These are phyloP conservation scores for Danio jaintianensis DNA, from an alignment of 2,797 vertebrate genomes.

Conservation along the genomic window DNA sequence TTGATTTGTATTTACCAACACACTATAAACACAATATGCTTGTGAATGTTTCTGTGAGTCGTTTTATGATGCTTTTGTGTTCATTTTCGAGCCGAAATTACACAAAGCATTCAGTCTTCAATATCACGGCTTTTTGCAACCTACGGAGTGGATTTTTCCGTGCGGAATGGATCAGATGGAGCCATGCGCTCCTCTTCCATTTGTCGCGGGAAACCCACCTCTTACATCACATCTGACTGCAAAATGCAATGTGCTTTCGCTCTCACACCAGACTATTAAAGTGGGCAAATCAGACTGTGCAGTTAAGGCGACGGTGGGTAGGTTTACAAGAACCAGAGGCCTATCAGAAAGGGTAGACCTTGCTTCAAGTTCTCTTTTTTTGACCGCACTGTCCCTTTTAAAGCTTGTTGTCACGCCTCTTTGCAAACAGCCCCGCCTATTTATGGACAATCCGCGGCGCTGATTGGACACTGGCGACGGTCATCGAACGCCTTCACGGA, in stretches of 20 bases:
- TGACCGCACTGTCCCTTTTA: constrained; percentile 79
- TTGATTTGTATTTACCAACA: background rate
- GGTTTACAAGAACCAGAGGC: constrained; percentile 67
- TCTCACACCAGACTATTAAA: constrained; percentile 74
- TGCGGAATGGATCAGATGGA: constrained; percentile 72
- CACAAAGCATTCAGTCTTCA: constrained; percentile 76
- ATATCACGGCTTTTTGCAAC: constrained; percentile 47
- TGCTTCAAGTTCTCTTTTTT: constrained; percentile 71
- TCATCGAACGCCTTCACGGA: constrained; percentile 57
- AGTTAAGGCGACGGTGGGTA: constrained; percentile 49
- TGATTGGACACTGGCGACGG: constrained; percentile 65
- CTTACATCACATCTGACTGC: constrained; percentile 52
- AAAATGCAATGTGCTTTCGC: constrained; percentile 49
- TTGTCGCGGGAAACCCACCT: constrained; percentile 63
- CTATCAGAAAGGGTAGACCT: constrained; percentile 74
- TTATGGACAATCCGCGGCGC: background rate
- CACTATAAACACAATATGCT: background rate
- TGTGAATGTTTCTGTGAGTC: constrained; percentile 1
- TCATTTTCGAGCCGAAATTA: constrained; percentile 44
- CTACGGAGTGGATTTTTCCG: constrained; percentile 67
- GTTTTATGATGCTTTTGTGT: constrained; percentile 54
- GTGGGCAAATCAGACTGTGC: constrained; percentile 41
- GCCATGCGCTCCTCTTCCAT: constrained; percentile 76
- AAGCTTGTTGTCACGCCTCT: constrained; percentile 67
- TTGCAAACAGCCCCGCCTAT: constrained; percentile 26